phyloP scores from a whole-genome alignment of 2,888 invertebrate genomes.

The Allophyes oxyacanthae region DNA sequence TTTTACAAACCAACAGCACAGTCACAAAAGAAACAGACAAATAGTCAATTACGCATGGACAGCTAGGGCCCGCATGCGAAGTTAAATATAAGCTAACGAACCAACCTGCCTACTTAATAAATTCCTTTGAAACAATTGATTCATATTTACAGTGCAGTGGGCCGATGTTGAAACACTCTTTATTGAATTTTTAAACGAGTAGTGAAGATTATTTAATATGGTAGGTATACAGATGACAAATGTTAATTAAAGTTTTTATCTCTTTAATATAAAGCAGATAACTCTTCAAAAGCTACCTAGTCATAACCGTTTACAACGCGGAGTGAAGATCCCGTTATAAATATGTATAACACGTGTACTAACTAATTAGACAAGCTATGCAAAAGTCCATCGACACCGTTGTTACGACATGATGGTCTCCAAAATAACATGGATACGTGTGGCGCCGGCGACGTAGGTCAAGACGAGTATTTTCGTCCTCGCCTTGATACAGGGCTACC shows the following conservation, averaged over 20 bases:
- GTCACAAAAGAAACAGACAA: conserved; percentile 48
- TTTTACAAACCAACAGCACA: conserved; percentile 30
- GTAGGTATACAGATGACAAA: conserved; percentile 3
- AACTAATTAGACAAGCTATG: conserved; percentile 40
- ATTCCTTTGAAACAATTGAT: conserved; percentile 58
- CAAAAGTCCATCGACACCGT: conserved; percentile 72
- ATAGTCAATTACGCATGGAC: conserved; percentile 51
- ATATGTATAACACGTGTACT: conserved; percentile 6
- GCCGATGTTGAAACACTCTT: conserved; percentile 7
- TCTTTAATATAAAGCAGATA: not conserved
- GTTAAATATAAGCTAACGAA: too few relatives aligned
- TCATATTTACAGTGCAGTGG: conserved; percentile 19
- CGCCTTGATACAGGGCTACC: conserved; percentile 88
- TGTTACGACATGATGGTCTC: conserved; percentile 70
- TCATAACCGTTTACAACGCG: too few relatives aligned
- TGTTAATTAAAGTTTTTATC: not conserved
- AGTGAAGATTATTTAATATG: not conserved
- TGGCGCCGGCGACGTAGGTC: conserved; percentile 82
- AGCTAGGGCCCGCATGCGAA: conserved; percentile 23
- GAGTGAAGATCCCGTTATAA: not conserved
- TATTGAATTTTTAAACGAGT: conserved; percentile 23
- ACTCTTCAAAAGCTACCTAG: not conserved
- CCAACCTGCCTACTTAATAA: conserved; percentile 41
- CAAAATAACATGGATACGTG: conserved; percentile 74
- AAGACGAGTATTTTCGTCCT: conserved; percentile 85